These are phyloP conservation scores for Tetragnatha versicolor DNA, from an alignment of 1,140 invertebrate species.

Conservation along the genomic window DNA sequence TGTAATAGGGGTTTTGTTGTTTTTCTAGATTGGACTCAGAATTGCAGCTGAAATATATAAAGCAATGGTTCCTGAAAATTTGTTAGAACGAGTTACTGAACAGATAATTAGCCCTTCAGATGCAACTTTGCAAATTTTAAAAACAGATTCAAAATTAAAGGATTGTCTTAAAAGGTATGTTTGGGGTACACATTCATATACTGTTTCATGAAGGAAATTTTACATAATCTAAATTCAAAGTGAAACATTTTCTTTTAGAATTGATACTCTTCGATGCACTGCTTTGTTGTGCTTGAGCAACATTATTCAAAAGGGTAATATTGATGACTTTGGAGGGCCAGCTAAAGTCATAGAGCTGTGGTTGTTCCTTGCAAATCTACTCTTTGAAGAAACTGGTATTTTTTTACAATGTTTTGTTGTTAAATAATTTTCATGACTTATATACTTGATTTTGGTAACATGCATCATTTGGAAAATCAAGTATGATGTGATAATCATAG, in stretches of 20 bases:
- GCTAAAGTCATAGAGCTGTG: constrained; percentile 67
- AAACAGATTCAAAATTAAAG: constrained; percentile 66
- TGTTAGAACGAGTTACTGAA: constrained; percentile 69
- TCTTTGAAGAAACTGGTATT: constrained; percentile 64
- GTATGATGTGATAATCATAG: background rate
- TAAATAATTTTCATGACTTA: background rate
- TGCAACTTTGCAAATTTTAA: constrained; percentile 67
- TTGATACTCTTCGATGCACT: constrained; percentile 67
- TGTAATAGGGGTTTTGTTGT: too few species aligned
- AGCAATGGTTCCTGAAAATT: constrained; percentile 66
- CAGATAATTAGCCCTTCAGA: constrained; percentile 66
- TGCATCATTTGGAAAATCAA: background rate
- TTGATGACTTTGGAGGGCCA: constrained; percentile 70
- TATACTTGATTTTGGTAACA: background rate
- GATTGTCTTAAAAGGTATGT: constrained; percentile 64
- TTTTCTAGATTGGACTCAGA: constrained; percentile 57
- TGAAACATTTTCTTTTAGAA: constrained; percentile 56
- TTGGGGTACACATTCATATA: constrained; percentile 14
- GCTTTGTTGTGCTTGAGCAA: constrained; percentile 75
- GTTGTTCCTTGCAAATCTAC: constrained; percentile 69
- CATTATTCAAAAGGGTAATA: constrained; percentile 70
- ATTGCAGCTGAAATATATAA: constrained; percentile 63
- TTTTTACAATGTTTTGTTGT: background rate
- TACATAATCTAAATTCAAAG: background rate
- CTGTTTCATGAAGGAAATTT: background rate